Base-by-base conservation (phyloP, 92 coral and sea anemone genomes). In the Epizoanthus illoricatus region DNA sequence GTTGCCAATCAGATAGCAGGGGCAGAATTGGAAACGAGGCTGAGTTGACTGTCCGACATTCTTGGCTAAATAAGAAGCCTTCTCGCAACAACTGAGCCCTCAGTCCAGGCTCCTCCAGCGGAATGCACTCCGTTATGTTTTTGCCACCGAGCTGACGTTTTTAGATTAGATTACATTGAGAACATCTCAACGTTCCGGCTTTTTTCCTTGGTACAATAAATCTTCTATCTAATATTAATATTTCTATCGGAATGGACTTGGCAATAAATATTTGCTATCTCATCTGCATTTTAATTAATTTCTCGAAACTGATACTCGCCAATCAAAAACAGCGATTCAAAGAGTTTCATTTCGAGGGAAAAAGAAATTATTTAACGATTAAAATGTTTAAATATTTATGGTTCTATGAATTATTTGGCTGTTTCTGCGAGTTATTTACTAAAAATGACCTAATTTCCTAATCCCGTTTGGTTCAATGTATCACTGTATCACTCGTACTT, bases 241-340 rank as follows among this genome's bases (percentile, higher is more conserved):
- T 33, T 64, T 21, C 69, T 66, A 66, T 33, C 43, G 42, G 10
- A 39, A 39, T 15, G 2, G n/a, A 39, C 42, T 39, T 43, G 73
- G 33, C 73, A 68, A 68, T 68, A 68, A 68, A 68, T 68, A 68
- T 66, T 24, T 68, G 28, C 73, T 68, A 68, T 68, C 73, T 39
- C 45, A 68, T 39, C 16, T 41, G 42, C 49, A 68, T 8, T 68
- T 68, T 39, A 39, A 43, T 39, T 39, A 41, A 15, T 33, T 68
- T 39, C 49, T 68, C 49, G 20, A 43, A n/a, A 18, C 40, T 17
- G 16, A 68, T 68, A 68, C 16, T 66, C 15, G 43, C 71, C 71
- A 66, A 42, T 28, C 71, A 7, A 66, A 59, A 59, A 5, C 4
- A 20, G 65, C 6, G 20, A 18, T 20, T 61, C 21, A 61, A 3